phyloP scores from a whole-genome alignment of 2,888 invertebrate genomes.

The Hydriomena furcata region DNA sequence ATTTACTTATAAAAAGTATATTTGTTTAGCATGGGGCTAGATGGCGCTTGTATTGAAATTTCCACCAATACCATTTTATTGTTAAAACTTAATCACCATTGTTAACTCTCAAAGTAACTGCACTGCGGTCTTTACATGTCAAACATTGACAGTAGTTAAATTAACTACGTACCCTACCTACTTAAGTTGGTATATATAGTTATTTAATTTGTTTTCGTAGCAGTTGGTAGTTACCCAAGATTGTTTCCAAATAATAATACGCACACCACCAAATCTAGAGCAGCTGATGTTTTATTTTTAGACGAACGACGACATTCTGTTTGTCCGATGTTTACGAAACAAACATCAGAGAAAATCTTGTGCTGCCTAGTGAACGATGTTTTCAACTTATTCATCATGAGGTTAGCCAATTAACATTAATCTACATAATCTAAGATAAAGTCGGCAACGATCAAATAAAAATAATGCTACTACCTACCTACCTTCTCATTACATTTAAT shows the following conservation, averaged over 20 bases:
- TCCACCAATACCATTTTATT: no score
- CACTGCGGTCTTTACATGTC: no score
- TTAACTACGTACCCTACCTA: no score
- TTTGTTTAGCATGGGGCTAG: no score
- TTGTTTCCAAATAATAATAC: slow-evolving; percentile 20
- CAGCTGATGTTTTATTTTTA: slow-evolving; percentile 51
- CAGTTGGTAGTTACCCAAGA: background rate
- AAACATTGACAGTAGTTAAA: no score
- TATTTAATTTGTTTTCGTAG: background rate
- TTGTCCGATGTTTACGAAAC: slow-evolving; percentile 41
- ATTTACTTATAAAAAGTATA: no score
- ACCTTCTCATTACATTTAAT: no score
- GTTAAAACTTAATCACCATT: no score
- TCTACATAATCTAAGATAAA: slow-evolving; percentile 2
- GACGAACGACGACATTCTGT: slow-evolving; percentile 36
- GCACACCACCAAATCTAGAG: slow-evolving; percentile 30
- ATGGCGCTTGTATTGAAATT: no score
- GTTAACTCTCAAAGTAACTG: no score
- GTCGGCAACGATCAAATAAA: slow-evolving; percentile 22
- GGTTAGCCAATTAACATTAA: slow-evolving; percentile 44
- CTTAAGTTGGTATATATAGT: background rate
- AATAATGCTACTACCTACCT: background rate
- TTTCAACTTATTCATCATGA: slow-evolving; percentile 48
- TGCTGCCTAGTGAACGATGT: slow-evolving; percentile 53
- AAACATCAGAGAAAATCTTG: slow-evolving; percentile 44